Base-by-base conservation (phyloP, 2,797 vertebrate genomes). In the Scleropages formosus region DNA sequence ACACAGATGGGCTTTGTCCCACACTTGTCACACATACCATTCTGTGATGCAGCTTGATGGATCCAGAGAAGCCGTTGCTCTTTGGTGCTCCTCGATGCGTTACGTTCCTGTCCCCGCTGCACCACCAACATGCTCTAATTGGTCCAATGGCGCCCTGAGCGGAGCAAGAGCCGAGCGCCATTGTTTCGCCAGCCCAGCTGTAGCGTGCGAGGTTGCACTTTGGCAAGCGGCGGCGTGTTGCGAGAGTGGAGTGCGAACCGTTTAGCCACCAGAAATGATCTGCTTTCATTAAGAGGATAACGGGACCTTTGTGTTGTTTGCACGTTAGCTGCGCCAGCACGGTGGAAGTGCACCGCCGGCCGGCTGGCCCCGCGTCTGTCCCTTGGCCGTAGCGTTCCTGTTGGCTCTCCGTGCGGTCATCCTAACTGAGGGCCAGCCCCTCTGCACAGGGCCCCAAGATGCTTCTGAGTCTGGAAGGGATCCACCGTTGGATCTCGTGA, bases 381-480 rank as follows among this genome's bases (percentile, higher is more conserved):
- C 3, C 49, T 11, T 53, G 49, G 49, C 11, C 49, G 53, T 8
- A 60, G 18, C 4, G 18, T 31, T 53, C 22, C 44, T 72, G 70
- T 72, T 70, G 77, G 73, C 73, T 47, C 44, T 47, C 16, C 18
- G 59, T 73, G 66, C 70, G 75, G 78, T 76, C 74, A 68, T 47
- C 56, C 75, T 77, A 76, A 76, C 68, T 70, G 71, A 76, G 73
- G 53, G 49, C 31, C 56, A 22, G 63, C 66, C 64, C 53, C 46
- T 72, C 68, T 73, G 75, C 65, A 61, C 44, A 53, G 62, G 24
- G 20, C 70, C 59, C 81, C 58, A 76, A 79, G 24, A 70, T 67
- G 73, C 44, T 49, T 75, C 72, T 64, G 62, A 78, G 79, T 78
- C 76, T 77, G 76, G 80, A 79, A 80, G 69, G 22, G 47, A 73